Evolutionary conservation across 92 coral and sea anemone genomes (phyloP).

Genomic region (Palythoa heliodiscus): DNA sequence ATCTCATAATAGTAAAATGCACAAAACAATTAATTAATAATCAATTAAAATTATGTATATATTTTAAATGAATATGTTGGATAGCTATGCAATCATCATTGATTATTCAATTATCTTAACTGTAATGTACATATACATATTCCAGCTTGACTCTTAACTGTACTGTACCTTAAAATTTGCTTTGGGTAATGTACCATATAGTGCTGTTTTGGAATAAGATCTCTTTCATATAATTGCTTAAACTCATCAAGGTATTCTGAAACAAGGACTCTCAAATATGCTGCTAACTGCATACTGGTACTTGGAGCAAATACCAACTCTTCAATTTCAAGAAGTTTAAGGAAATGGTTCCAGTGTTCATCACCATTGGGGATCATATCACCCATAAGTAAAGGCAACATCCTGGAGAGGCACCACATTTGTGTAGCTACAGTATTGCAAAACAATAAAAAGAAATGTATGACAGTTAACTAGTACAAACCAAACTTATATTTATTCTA

Average conservation of each 20-base stretch:
- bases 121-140: neutral
- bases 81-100: neutral
- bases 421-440: conserved; percentile 49
- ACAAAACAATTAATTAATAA: conserved; percentile 52
- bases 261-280: conserved; percentile 61
- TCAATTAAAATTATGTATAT: too few species aligned
- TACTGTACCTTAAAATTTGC: conserved; percentile 51
- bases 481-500: neutral
- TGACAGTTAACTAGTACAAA: neutral
- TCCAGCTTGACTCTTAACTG: neutral
- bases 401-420: conserved; percentile 72
- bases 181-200: conserved; percentile 75
- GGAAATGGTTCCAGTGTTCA: conserved; percentile 53
- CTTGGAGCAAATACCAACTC: conserved; percentile 67
- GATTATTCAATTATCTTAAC: neutral
- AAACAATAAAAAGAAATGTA: neutral
- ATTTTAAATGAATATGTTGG: too few species aligned
- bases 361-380: conserved; percentile 56
- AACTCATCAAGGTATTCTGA: conserved; percentile 56
- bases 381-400: conserved; percentile 59
- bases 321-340: neutral
- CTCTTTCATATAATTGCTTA: conserved; percentile 22
- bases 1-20: neutral
- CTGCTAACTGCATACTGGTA: conserved; percentile 54
- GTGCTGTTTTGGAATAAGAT: conserved; percentile 66